phyloP scores from a whole-genome alignment of 2,113 vertebrate genomes.

The Brevimyrus niger region DNA sequence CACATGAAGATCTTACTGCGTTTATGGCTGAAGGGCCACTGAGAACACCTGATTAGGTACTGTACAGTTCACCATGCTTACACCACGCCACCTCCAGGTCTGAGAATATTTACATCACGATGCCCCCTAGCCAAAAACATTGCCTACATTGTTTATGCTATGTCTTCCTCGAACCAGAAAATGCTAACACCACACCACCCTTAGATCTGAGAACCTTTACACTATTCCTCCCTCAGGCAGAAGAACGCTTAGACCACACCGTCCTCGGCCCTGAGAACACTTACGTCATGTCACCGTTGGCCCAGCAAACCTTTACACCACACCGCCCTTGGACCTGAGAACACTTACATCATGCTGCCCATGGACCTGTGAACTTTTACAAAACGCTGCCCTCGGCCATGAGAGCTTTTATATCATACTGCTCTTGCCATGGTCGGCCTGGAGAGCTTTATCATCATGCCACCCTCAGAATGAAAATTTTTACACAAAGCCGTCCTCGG shows the following conservation, averaged over 20 bases:
- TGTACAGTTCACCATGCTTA: neutral
- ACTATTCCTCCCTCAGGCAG: neutral
- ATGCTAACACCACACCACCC: neutral
- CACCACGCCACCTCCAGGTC: neutral
- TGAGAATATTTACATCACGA: neutral
- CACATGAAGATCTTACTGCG: neutral
- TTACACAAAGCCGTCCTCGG: neutral
- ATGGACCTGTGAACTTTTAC: neutral
- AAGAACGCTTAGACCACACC: neutral
- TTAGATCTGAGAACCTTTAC: neutral
- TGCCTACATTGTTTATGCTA: neutral
- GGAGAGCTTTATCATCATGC: neutral
- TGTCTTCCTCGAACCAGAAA: neutral
- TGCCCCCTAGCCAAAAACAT: neutral
- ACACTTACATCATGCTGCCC: neutral
- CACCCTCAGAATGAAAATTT: neutral
- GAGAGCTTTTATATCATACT: neutral
- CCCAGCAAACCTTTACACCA: too few relatives aligned
- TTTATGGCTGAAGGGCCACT: neutral
- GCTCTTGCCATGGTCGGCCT: neutral
- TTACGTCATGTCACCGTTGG: neutral
- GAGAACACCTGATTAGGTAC: neutral
- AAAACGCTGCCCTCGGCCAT: accelerated
- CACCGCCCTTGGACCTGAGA: neutral
- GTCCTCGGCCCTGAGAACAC: neutral